Evolutionary conservation across 2,113 vertebrate genomes (phyloP).

Genomic region (Syngnathus floridae): DNA sequence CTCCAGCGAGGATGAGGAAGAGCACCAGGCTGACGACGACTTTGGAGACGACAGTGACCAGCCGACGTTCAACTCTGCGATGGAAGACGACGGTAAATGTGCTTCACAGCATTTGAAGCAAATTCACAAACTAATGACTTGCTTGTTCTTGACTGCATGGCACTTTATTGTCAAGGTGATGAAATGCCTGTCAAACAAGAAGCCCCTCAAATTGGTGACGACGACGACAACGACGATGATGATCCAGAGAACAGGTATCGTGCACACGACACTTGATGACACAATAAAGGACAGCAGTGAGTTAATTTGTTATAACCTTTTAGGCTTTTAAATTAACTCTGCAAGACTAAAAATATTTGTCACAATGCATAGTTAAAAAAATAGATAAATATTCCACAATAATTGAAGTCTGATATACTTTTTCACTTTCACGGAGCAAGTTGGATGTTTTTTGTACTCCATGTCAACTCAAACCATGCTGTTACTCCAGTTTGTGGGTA

Average conservation of each 20-base stretch:
- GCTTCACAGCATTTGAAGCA: not conserved
- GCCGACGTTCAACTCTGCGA: conserved; percentile 89
- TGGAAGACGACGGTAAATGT: conserved; percentile 73
- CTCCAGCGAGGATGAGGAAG: conserved; percentile 57
- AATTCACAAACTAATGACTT: not conserved
- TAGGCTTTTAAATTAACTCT: too few relatives aligned
- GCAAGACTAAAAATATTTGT: too few relatives aligned
- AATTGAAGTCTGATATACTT: too few relatives aligned
- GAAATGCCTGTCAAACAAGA: conserved; percentile 78
- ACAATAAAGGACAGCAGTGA: too few relatives aligned
- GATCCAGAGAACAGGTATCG: conserved; percentile 94
- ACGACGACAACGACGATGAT: conserved; percentile 87
- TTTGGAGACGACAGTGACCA: conserved; percentile 83
- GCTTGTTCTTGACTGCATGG: not conserved
- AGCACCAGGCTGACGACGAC: conserved; percentile 54
- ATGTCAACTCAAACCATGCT: too few relatives aligned
- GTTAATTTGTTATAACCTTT: too few relatives aligned
- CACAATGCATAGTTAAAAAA: not conserved
- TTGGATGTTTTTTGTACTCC: too few relatives aligned
- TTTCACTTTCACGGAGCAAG: too few relatives aligned
- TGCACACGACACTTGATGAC: not conserved
- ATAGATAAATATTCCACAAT: too few relatives aligned
- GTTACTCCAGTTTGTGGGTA: too few relatives aligned
- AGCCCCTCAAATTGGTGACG: conserved; percentile 72
- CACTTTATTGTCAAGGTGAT: conserved; percentile 72